Conservation (phyloP, 2,888 invertebrate species). For the Lycaena phlaeas region DNA sequence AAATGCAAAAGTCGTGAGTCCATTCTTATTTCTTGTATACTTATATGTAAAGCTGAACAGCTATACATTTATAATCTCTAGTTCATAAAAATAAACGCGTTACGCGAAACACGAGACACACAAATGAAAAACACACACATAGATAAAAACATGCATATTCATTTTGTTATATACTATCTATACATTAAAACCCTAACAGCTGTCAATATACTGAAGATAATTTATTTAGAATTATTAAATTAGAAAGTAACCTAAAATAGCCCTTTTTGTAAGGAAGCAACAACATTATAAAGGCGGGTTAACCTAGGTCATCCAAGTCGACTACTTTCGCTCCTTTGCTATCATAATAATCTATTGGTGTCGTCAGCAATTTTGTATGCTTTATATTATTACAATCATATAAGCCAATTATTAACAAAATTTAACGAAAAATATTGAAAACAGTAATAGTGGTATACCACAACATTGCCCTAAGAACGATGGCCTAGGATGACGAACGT, state of each 20-base stretch:
- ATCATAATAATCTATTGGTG: constrained; percentile 35
- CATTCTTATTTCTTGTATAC: constrained; percentile 2
- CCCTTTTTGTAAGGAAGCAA: constrained; percentile 42
- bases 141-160: constrained; percentile 18
- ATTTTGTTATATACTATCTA: constrained; percentile 12
- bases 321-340: constrained; percentile 47
- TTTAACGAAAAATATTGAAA: constrained; percentile 24
- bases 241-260: constrained; percentile 52
- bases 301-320: constrained; percentile 59
- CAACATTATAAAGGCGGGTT: constrained; percentile 42
- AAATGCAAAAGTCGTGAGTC: constrained; percentile 7
- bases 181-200: constrained; percentile 27
- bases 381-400: no score
- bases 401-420: not conserved
- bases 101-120: constrained; percentile 18
- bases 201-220: constrained; percentile 22
- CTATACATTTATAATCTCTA: constrained; percentile 17
- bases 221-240: constrained; percentile 27
- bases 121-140: constrained; percentile 31
- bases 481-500: constrained; percentile 57
- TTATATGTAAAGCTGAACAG: constrained; percentile 5
- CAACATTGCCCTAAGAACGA: constrained; percentile 52
- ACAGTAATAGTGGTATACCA: constrained; percentile 32
- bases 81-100: not conserved
- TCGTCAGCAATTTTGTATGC: constrained; percentile 27